Evolutionary conservation across 2,113 vertebrate species (phyloP).

Genomic region (Amphilophus citrinellus): DNA sequence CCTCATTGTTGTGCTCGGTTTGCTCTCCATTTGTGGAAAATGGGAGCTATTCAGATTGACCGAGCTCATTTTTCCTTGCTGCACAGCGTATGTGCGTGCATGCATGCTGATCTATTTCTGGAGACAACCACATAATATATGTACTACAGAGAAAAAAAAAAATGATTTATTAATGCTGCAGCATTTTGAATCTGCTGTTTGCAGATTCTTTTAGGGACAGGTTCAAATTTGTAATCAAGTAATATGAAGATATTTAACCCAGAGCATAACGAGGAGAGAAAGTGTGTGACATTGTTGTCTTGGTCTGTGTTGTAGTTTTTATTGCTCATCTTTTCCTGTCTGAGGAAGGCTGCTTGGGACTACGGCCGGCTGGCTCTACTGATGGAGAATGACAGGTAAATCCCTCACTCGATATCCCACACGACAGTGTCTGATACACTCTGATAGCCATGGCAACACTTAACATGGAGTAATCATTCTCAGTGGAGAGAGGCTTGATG

Average conservation of each 20-base stretch:
- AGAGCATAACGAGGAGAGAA: neutral
- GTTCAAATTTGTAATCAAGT: conserved; percentile 7
- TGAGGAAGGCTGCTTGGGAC: conserved; percentile 98
- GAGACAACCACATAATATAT: conserved; percentile 76
- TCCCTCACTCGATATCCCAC: neutral
- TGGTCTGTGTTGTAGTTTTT: conserved; percentile 83
- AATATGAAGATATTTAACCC: neutral
- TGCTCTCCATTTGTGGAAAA: conserved; percentile 1
- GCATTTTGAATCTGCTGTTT: conserved; percentile 27
- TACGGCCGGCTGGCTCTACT: conserved; percentile 94
- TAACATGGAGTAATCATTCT: conserved; percentile 45
- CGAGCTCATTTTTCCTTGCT: conserved; percentile 44
- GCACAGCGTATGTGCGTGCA: conserved; percentile 46
- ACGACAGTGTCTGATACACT: neutral
- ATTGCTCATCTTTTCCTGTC: conserved; percentile 92
- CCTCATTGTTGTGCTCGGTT: neutral
- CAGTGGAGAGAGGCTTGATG: conserved; percentile 17
- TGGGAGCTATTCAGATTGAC: conserved; percentile 35
- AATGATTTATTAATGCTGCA: conserved; percentile 51
- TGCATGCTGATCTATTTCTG: conserved; percentile 68
- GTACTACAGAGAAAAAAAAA: conserved; percentile 29
- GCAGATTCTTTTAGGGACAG: neutral
- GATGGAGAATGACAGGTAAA: conserved; percentile 95
- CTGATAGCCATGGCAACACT: conserved; percentile 15
- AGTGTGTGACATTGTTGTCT: conserved; percentile 6